These are phyloP conservation scores for Chiloscyllium punctatum DNA, from an alignment of 2,797 vertebrate genomes.

Conservation along the genomic window DNA sequence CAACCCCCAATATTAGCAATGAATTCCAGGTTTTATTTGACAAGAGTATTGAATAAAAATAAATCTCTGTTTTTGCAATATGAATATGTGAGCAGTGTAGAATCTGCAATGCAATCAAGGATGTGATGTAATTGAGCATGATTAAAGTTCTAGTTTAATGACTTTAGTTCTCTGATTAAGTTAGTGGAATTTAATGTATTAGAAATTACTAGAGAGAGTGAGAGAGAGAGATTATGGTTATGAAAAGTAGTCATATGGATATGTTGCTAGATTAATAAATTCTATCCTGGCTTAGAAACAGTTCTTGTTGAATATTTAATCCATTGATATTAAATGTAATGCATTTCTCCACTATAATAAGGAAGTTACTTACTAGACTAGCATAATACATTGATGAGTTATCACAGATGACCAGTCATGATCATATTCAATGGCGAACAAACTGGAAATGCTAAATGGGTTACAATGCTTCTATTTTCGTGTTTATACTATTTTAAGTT, in stretches of 20 bases:
- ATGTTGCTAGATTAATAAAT: background rate
- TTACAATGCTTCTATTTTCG: too few relatives aligned
- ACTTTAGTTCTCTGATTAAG: background rate
- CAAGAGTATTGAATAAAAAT: conserved; percentile 20
- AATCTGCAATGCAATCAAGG: background rate
- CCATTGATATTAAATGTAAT: background rate
- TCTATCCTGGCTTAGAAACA: background rate
- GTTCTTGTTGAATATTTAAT: background rate
- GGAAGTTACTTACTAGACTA: background rate
- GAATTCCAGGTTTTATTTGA: conserved; percentile 28
- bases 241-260: background rate
- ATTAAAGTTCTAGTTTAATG: conserved; percentile 6
- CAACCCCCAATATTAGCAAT: background rate
- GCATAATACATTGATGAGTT: too few relatives aligned
- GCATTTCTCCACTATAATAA: background rate
- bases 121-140: background rate
- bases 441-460: too few relatives aligned
- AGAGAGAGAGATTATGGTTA: background rate
- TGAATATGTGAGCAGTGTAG: background rate
- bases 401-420: too few relatives aligned
- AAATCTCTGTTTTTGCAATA: background rate
- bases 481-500: background rate
- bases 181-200: background rate
- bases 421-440: too few relatives aligned
- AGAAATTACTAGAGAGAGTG: background rate